Conservation (phyloP, 1,140 invertebrate species). For the Dreissena polymorpha region DNA sequence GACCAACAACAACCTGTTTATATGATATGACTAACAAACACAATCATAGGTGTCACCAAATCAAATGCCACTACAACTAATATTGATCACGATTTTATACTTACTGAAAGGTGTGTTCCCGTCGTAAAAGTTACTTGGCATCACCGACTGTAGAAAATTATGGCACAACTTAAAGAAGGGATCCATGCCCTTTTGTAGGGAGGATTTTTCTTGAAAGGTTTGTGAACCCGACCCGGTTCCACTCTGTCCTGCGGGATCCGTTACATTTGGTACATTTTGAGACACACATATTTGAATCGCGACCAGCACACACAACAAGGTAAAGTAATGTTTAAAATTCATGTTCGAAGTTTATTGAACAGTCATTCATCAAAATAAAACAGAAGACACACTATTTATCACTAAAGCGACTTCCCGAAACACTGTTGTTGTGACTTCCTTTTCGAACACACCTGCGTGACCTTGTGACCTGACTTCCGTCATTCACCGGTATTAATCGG, state of each 20-base stretch:
- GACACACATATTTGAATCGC: constrained; percentile 5
- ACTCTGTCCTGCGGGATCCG: constrained; percentile 19
- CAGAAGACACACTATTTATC: not conserved
- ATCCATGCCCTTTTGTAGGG: constrained; percentile 64
- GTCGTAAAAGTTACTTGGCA: constrained; percentile 54
- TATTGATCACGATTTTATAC: not conserved
- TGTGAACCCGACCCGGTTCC: not conserved
- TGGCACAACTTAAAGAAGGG: constrained; percentile 62
- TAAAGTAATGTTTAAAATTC: not conserved
- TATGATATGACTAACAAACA: too few relatives aligned
- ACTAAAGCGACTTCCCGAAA: too few relatives aligned
- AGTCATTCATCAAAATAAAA: not conserved
- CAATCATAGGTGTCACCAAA: too few relatives aligned
- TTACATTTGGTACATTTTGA: constrained; percentile 31
- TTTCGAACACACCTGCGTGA: constrained; percentile 38
- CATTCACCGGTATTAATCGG: too few relatives aligned
- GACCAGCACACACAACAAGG: constrained; percentile 2
- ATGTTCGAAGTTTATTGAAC: not conserved
- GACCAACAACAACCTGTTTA: too few relatives aligned
- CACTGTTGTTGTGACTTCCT: too few relatives aligned
- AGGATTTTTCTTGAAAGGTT: constrained; percentile 18
- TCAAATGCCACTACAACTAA: too few relatives aligned
- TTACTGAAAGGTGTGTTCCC: constrained; percentile 32
- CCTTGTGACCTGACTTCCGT: constrained; percentile 12
- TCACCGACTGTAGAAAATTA: constrained; percentile 61